Evolutionary conservation across 2,113 vertebrate genomes (phyloP), one percentile per base, ranked within the genome.

Genomic region (Oryzias woworae): DNA sequence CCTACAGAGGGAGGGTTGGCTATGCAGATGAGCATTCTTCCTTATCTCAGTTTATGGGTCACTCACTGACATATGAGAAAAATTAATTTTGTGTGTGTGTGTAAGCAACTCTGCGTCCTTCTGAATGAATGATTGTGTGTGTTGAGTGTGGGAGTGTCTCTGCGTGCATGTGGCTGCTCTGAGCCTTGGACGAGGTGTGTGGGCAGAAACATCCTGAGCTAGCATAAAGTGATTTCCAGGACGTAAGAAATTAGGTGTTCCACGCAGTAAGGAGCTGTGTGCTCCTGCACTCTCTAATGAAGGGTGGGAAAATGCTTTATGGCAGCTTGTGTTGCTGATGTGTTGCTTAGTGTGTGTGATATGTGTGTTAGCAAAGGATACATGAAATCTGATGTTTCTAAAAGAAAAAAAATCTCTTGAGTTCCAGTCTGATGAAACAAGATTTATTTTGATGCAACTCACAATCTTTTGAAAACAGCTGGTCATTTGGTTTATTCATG

Each of bases 161-260:
- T 47, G 41, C 47, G 57, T 58, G 44, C 62, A 59, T 53, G 72
- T 68, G 69, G 62, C 31, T 77, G 62, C 70, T 78, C 58, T 58
- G 71, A 28, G 65, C 77, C 78, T 82, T 53, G 51, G 58, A 20
- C 1, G 78, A 76, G 76, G 56, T 77, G 79, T 71, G 81, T 83
- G 74, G 83, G 80, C 66, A 83, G 74, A 68, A 63, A 67, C 65
- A 56, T 79, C 71, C 68, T 81, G 58, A 75, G 75, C 75, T 43
- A 28, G 63, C 74, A 48, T 74, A 75, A 83, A 85, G 78, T 85
- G 85, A 89, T 90, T 81, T 90, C 66, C 74, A 71, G 75, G 84
- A 79, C 76, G 75, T 68, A 74, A 71, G 81, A 64, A 17, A 65
- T 36, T 56, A 53, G 69, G 59, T 65, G 59, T 63, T 78, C 76